Conservation (phyloP, 2,888 invertebrate species). For the Cyrtodaria siliqua region DNA sequence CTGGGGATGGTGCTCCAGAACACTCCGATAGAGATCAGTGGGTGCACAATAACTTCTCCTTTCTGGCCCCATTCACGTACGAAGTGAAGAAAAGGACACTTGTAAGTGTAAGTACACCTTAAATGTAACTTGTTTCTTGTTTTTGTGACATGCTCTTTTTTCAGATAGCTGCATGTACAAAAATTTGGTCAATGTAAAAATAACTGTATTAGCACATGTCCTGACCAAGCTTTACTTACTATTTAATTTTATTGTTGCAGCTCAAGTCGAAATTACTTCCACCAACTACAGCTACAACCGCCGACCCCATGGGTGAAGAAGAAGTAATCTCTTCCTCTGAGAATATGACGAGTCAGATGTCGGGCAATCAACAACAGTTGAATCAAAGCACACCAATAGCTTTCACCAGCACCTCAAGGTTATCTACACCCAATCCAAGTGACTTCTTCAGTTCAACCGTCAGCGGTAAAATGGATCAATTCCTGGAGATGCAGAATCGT, state of each 20-base stretch:
- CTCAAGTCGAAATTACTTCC: conserved; percentile 21
- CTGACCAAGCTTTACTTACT: conserved; percentile 1
- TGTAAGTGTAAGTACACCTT: conserved; percentile 27
- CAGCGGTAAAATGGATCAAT: conserved; percentile 27
- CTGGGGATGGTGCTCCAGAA: conserved; percentile 49
- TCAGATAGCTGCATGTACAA: too few relatives aligned
- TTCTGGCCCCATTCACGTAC: too few relatives aligned
- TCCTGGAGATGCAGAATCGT: conserved; percentile 36
- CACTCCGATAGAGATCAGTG: conserved; percentile 38
- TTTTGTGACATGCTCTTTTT: background rate
- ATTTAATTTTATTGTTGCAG: conserved; percentile 16
- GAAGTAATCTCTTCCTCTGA: background rate
- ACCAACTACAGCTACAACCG: conserved; percentile 9
- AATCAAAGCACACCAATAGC: conserved; percentile 17
- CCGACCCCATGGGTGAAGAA: background rate
- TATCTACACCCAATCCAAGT: conserved; percentile 17
- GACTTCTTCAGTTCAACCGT: conserved; percentile 15
- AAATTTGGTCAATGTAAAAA: too few relatives aligned
- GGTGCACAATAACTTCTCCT: conserved; percentile 47
- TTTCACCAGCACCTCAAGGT: conserved; percentile 16
- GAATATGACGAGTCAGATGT: conserved; percentile 9
- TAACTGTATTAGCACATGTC: background rate
- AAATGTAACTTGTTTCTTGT: conserved; percentile 1
- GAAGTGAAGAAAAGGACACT: conserved; percentile 44
- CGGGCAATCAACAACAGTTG: conserved; percentile 15